Evolutionary conservation across 2,113 vertebrate genomes (phyloP).

Genomic region (Rhizomys pruinosus): DNA sequence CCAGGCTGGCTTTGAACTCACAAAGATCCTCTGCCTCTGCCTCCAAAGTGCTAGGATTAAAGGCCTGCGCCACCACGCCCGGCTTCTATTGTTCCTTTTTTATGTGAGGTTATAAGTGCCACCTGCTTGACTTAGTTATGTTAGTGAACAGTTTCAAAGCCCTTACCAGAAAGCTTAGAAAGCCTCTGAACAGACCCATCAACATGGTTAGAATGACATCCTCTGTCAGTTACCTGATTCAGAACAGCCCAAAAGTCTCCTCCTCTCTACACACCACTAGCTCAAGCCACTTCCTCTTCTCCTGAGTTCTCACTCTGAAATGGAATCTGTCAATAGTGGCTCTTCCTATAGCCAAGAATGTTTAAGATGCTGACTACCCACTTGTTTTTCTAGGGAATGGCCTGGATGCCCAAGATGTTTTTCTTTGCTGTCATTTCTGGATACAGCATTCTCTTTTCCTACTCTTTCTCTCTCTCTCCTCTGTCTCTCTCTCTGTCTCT

Average conservation of each 20-base stretch:
- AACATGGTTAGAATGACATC: neutral
- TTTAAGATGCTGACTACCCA: neutral
- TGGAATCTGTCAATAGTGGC: neutral
- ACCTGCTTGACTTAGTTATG: neutral
- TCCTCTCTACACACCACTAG: neutral
- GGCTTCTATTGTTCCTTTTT: neutral
- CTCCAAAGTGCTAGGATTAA: no score
- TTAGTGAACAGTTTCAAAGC: neutral
- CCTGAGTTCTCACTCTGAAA: conserved; percentile 29
- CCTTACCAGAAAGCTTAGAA: neutral
- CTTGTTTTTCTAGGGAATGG: conserved; percentile 4
- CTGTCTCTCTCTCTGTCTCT: no score
- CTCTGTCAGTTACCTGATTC: neutral
- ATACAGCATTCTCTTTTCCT: neutral
- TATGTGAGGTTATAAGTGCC: neutral
- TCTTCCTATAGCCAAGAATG: neutral
- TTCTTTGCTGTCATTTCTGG: neutral
- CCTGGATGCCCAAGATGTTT: neutral
- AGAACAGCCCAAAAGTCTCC: neutral
- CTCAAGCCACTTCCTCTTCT: neutral
- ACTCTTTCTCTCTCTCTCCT: neutral
- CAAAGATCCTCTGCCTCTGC: no score
- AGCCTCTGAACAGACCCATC: neutral
- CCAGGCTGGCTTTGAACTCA: no score
- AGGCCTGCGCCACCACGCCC: no score